Evolutionary conservation across 2,888 invertebrate genomes (phyloP), one percentile per base, ranked within the genome.

Genomic region (Ferdinandea cuprea): DNA sequence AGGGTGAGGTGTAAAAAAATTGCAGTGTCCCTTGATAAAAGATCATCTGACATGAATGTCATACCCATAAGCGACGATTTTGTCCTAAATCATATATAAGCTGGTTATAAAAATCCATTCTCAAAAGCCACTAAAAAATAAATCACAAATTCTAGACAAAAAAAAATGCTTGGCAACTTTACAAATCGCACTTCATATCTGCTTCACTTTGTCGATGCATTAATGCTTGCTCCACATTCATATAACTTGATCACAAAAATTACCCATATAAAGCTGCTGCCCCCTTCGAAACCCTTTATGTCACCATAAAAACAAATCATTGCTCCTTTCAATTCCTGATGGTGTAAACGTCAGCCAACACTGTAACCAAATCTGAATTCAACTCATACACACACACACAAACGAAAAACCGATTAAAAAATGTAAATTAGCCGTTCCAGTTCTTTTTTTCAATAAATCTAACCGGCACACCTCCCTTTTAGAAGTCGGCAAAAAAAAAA

Each of bases 341-440:
- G 52, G 71, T 66, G 65, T 77, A 61, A 74, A 48, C 71, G 58
- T 69, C 17, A 35, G 48, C 46, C 65, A 32, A 46, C 15, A 30
- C 46, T 37, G 15, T 32, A 52, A 42, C 25, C 28, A 9, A n/a
- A 25, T 25, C 25, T 25, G 25, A 25, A 25, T 25, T 37, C 15
- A 42, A 35, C 25, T 59, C 42, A 44, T 32, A 8, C 6, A 48
- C 11, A 44, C 42, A 8, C 6, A 48, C 11, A 25, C 17, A 46
- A 9, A n/a, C n/a, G 30, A 3, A 8, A 78, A 83, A 77, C 66
- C 83, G 63, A 83, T 83, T 83, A 83, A 72, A 78, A 77, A 83
- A 83, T 83, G 78, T 78, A 83, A 83, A 83, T 83, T 83, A 83
- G 83, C 78, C 63, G 66, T 83, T 78, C 58, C 63, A 78, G 44